Evolutionary conservation across 30 jellyfish, hydroid and myxozoan species (phyloP), one percentile per base, ranked within the genome.

Genomic region (Morbakka virulenta): DNA sequence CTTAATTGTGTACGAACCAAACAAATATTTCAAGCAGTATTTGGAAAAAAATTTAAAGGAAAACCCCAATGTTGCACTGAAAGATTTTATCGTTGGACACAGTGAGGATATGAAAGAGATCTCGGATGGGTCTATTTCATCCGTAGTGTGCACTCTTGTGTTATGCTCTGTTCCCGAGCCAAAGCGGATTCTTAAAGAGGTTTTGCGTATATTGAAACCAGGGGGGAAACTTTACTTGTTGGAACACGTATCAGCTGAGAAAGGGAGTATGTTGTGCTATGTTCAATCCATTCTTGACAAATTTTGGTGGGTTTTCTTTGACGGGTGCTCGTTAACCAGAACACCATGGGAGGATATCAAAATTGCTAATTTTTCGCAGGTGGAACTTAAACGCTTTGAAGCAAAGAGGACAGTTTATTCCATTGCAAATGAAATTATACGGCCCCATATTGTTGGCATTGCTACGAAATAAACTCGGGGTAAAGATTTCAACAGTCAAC

Each of bases 211-310:
- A 2, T 35, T 74, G 85, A 74, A 74, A 33, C 86, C 86, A 1
- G 86, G 86, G 9, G 86, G 86, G 29, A 26, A 34, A 23, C 53
- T 52, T 57, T 74, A 24, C 69, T 74, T 74, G 32, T 24, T 74
- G 32, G 86, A 74, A 64, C 86, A 74, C 65, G 83, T 57, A 21
- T 2, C 34, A 26, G 86, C 86, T 4, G 31, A 74, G 72, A 30
- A 57, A 23, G 83, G 67, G 6, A 21, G 67, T 4, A 4, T 3
- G 64, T 23, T 74, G 12, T 28, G 30, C 27, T 27, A 28, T 1
- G 6, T 74, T 17, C 86, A 74, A 33, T 30, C 1, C 30, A 4
- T n/a, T 52, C 1, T 74, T 21, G 30, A 28, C 0, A 3, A 3
- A 24, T 28, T 74, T 17, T 52, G 83, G 83, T 25, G 50, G 3